Percentiles rank a stretch among this genome's conserved stretches.
Conservation (phyloP, 2,888 invertebrate genomes). For the Drosophila sordidapex region DNA sequence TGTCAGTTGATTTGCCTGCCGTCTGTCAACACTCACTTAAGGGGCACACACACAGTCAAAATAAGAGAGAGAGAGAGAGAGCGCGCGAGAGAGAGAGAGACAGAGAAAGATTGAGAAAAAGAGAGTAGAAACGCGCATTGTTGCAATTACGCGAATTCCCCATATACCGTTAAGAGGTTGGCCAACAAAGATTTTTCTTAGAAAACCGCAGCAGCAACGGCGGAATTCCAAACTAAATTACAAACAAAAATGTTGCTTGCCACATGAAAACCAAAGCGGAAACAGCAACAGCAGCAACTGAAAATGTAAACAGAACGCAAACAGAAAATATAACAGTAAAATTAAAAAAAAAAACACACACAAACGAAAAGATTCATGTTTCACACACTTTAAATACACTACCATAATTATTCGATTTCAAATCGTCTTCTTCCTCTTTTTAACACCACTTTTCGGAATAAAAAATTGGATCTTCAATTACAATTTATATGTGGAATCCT, state of each 20-base stretch:
- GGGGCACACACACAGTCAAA: background rate
- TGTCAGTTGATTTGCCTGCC: conserved; percentile 64
- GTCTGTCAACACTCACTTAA: conserved; percentile 60
- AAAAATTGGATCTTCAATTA: background rate
- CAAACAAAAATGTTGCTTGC: conserved; percentile 78
- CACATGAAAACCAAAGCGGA: conserved; percentile 71
- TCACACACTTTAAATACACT: background rate
- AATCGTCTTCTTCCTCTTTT: background rate
- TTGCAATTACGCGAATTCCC: conserved; percentile 65
- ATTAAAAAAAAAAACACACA: conserved; percentile 3
- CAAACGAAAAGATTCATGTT: background rate
- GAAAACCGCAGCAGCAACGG: conserved; percentile 61
- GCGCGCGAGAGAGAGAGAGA: background rate
- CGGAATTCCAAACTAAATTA: conserved; percentile 78
- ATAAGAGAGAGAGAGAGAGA: background rate
- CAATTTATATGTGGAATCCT: background rate
- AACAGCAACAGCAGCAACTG: conserved; percentile 74
- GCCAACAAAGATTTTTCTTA: conserved; percentile 76
- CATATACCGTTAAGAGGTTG: conserved; percentile 60
- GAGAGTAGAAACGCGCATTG: conserved; percentile 22
- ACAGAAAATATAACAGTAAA: conserved; percentile 14
- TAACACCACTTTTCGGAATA: background rate
- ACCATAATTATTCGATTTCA: background rate
- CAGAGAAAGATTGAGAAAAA: background rate
- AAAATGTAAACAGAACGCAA: conserved; percentile 69